Evolutionary conservation across 2,113 vertebrate genomes (phyloP), one percentile per base, ranked within the genome.

Genomic region (Datnioides undecimradiatus): DNA sequence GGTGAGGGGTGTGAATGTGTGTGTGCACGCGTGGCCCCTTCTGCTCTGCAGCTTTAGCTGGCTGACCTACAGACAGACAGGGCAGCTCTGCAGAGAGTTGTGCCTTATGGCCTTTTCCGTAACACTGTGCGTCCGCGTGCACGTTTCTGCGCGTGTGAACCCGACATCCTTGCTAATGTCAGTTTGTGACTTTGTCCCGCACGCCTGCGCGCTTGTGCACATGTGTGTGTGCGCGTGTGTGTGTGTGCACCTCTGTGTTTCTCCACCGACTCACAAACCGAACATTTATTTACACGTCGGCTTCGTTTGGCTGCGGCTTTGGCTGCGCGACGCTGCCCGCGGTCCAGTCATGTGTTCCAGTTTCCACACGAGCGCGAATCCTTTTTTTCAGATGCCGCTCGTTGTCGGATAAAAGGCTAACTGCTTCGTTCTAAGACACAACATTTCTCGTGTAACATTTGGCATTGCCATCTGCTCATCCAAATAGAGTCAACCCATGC

Each of bases 11-110:
- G 49, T 74, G 54, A n/a, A n/a, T 57, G 49, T 71, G n/a, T 49
- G 25, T 72, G 46, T 51, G 16, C 68, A 25, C 51, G 69, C 46
- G 65, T 83, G 79, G 77, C 70, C 86, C 82, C 89, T 81, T 89
- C 85, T 91, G 87, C 68, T 80, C 71, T 70, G 70, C 84, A 73
- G 79, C 65, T 76, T 59, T 31, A 49, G 70, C 84, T 79, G 67
- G 62, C 83, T 87, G 85, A 89, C 75, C 85, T 72, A 74, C 83
- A 84, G 66, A 81, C 73, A 76, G 70, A 75, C 82, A 80, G 79
- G 52, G 64, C 64, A 75, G 3, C 64, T 59, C 85, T 12, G 9
- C 43, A 27, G 75, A 91, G 78, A 80, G 41, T 84, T 46, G 17
- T 59, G 77, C 87, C 84, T 86, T 58, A 76, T 87, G 68, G 89